phyloP scores from a whole-genome alignment of 2,113 vertebrate species.

The Chamaetylas fuelleborni region DNA sequence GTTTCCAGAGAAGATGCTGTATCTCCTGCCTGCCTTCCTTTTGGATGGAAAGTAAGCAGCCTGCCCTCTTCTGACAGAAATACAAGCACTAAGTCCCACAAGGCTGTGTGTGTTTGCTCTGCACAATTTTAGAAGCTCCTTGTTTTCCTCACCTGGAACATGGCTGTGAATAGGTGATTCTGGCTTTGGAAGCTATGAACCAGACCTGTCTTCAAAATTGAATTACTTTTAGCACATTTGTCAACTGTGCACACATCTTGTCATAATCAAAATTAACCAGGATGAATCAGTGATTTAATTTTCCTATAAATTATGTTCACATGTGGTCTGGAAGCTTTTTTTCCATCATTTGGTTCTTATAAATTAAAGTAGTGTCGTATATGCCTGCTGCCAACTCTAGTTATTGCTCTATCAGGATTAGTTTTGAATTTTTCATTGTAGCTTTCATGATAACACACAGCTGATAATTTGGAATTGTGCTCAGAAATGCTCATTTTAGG shows the following conservation, averaged over 20 bases:
- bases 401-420: background rate
- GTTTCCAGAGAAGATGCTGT: background rate
- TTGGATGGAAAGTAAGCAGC: background rate
- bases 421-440: background rate
- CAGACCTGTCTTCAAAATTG: background rate
- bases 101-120: background rate
- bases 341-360: background rate
- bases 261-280: background rate
- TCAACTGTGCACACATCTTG: background rate
- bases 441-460: background rate
- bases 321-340: background rate
- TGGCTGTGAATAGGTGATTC: background rate
- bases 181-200: background rate
- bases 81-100: background rate
- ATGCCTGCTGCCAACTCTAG: background rate
- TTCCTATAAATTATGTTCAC: background rate
- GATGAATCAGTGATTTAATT: background rate
- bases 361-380: background rate
- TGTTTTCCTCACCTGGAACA: background rate
- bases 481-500: background rate
- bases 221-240: background rate
- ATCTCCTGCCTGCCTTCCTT: background rate
- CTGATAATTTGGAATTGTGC: background rate
- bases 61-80: background rate
- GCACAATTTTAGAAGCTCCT: background rate